A percentile compares a stretch with the other conserved stretches of the same genome.
Evolutionary conservation across 2,888 invertebrate genomes (phyloP).

Genomic region (Camponotus fellah): DNA sequence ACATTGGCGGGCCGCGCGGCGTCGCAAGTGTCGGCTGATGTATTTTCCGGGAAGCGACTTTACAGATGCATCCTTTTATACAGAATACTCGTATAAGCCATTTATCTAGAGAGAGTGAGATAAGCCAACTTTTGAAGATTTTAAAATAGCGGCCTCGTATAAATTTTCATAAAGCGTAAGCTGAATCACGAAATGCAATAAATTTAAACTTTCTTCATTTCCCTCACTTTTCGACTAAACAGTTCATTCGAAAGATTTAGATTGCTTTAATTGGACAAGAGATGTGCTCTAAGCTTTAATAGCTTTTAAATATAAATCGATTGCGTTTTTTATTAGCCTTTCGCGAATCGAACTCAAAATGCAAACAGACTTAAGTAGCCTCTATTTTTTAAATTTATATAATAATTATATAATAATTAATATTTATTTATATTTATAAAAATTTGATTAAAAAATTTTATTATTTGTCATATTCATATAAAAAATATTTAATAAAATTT

Average conservation of each 20-base stretch:
- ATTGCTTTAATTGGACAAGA: slow-evolving; percentile 7
- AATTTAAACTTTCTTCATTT: slow-evolving; percentile 44
- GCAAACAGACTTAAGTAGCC: background rate
- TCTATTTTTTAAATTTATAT: background rate
- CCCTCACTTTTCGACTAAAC: background rate
- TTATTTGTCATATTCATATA: background rate
- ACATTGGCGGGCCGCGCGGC: slow-evolving; percentile 11
- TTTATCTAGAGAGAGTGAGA: slow-evolving; percentile 9
- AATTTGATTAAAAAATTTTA: background rate
- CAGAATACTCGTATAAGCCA: slow-evolving; percentile 39
- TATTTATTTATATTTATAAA: background rate
- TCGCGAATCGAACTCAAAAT: background rate
- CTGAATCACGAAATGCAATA: slow-evolving; percentile 24
- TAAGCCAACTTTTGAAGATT: slow-evolving; percentile 43
- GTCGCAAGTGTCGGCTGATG: slow-evolving; percentile 1
- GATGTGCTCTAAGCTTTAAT: background rate
- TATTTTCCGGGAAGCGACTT: slow-evolving; percentile 22
- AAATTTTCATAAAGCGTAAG: slow-evolving; percentile 27
- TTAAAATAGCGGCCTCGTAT: slow-evolving; percentile 40
- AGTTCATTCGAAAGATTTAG: background rate
- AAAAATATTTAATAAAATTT: slow-evolving; percentile 33
- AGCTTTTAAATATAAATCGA: background rate
- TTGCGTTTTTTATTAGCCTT: background rate
- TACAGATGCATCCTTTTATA: slow-evolving; percentile 42
- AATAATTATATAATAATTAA: too few relatives aligned